phyloP scores from a whole-genome alignment of 2,113 vertebrate species.

The Pagrus major region DNA sequence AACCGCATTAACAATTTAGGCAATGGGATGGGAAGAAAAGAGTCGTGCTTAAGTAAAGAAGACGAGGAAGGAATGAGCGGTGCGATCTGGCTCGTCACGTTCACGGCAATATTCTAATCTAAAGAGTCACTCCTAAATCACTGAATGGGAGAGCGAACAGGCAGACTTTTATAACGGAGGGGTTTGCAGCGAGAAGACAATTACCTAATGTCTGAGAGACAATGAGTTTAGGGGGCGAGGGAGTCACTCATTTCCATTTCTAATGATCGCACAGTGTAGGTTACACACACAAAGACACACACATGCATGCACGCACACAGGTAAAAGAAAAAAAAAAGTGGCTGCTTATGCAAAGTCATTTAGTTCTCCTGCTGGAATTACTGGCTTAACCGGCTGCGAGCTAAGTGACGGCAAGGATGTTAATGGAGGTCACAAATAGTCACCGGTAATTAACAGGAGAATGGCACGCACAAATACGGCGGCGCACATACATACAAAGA shows the following conservation, averaged over 20 bases:
- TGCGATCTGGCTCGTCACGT: constrained; percentile 32
- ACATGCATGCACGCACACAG: constrained; percentile 14
- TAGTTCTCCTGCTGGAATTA: constrained; percentile 77
- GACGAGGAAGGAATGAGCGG: constrained; percentile 1
- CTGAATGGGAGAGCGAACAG: constrained; percentile 50
- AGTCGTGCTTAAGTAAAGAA: constrained; percentile 41
- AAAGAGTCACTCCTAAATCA: constrained; percentile 67
- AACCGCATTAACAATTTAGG: constrained; percentile 48
- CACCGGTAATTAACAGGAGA: constrained; percentile 77
- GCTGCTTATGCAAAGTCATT: constrained; percentile 80
- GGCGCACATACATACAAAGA: constrained; percentile 20
- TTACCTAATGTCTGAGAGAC: constrained; percentile 78
- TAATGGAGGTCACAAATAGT: constrained; percentile 81
- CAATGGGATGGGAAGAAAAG: constrained; percentile 35
- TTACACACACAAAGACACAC: constrained; percentile 45
- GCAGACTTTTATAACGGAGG: constrained; percentile 63
- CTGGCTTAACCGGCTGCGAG: constrained; percentile 71
- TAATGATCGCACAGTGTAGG: constrained; percentile 72
- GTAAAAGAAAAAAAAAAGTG: constrained; percentile 39
- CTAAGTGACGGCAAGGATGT: constrained; percentile 73
- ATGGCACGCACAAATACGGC: constrained; percentile 25
- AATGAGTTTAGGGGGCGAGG: constrained; percentile 77
- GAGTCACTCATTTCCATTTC: constrained; percentile 78
- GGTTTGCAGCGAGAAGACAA: constrained; percentile 71
- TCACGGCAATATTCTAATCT: constrained; percentile 51